Evolutionary conservation across 2,888 invertebrate species (phyloP).

Genomic region (Ecliptopera silaceata): DNA sequence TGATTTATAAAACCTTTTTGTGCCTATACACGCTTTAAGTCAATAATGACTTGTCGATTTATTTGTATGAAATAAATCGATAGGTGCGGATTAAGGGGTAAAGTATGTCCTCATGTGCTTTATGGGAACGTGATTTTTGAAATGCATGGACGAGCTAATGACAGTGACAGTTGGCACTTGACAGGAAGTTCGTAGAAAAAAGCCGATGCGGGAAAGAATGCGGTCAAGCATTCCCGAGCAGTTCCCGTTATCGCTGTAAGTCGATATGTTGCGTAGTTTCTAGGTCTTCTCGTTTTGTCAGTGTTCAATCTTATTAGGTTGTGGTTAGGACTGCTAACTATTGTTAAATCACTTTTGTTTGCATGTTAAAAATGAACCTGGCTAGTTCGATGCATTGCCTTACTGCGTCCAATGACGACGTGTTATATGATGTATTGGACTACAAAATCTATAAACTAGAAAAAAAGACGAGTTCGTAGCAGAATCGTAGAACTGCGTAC

Average conservation of each 20-base stretch:
- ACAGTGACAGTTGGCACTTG: constrained; percentile 12
- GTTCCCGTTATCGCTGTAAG: constrained; percentile 27
- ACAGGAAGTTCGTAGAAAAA: constrained; percentile 25
- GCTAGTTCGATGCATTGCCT: no score
- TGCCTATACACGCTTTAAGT: no score
- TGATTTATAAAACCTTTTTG: no score
- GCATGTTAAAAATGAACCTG: no score
- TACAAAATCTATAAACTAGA: no score
- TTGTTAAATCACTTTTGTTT: no score
- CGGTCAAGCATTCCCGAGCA: constrained; percentile 24
- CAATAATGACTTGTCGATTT: no score
- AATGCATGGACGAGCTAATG: constrained; percentile 5
- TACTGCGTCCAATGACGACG: no score
- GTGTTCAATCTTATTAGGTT: background rate
- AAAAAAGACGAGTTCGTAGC: background rate
- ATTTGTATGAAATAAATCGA: no score
- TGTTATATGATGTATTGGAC: no score
- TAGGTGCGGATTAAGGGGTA: no score
- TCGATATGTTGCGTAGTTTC: constrained; percentile 12
- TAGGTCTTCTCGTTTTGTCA: constrained; percentile 25
- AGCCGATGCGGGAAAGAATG: constrained; percentile 24
- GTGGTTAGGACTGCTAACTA: background rate
- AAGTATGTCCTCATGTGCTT: background rate
- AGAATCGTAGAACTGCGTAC: constrained; percentile 15
- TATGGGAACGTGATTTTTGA: background rate